Evolutionary conservation across 2,113 vertebrate genomes (phyloP), one percentile per base, ranked within the genome.

Genomic region (Labrus mixtus): DNA sequence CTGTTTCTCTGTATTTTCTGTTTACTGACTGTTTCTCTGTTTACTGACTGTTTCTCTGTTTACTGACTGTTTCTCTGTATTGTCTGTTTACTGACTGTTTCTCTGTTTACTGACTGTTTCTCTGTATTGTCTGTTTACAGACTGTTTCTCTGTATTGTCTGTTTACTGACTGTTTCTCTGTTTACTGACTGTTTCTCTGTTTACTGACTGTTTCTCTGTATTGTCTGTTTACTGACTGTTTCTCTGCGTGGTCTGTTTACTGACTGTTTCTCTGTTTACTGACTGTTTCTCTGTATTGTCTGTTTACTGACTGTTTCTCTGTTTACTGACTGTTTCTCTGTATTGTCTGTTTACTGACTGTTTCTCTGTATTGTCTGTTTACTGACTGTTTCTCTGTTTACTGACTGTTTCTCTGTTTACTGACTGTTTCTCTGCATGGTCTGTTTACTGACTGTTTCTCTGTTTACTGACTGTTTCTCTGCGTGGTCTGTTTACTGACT

Each of bases 281-380:
- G 43, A 16, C 20, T 25, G n/a, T n/a, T n/a, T n/a, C 29, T 77
- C 7, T 78, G 46, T 50, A n/a, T 48, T 11, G 58, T 48, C 29
- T 16, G 64, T 3, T 15, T 4, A 12, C 2, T 25, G 29, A 33
- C 4, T 63, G 56, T 55, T 12, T 68, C 29, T 48, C 45, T 33
- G 5, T 6, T 0, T 22, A 6, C 20, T 48, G 43, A 16, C 20
- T 25, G n/a, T n/a, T n/a, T n/a, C 29, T 77, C 7, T 78, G 46
- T 50, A n/a, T n/a, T n/a, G n/a, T n/a, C n/a, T n/a, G n/a, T n/a
- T n/a, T n/a, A n/a, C n/a, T n/a, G n/a, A n/a, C n/a, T n/a, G n/a
- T n/a, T n/a, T n/a, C n/a, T n/a, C n/a, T n/a, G n/a, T n/a, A n/a
- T 48, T 11, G 58, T 48, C 29, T 16, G 64, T 3, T 15, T 4